phyloP scores from a whole-genome alignment of 1,140 invertebrate species.

The Drosophila santomea region DNA sequence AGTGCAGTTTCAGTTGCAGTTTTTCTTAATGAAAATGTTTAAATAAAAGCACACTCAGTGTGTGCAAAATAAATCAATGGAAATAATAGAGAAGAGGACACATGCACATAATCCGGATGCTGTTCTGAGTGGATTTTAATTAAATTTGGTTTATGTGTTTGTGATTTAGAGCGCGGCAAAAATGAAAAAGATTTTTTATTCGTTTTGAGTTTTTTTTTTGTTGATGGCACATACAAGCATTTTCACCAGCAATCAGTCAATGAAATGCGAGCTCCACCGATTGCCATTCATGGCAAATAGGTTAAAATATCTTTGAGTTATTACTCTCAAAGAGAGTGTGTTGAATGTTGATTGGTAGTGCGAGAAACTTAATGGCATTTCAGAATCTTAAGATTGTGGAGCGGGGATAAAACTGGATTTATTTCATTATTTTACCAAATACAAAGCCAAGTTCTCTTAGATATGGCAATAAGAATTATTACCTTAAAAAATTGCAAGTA shows the following conservation, averaged over 20 bases:
- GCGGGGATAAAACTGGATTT: not conserved
- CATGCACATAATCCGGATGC: conserved; percentile 43
- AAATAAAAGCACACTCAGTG: conserved; percentile 29
- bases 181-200: conserved; percentile 32
- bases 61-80: conserved; percentile 41
- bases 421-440: not conserved
- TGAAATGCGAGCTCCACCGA: conserved; percentile 63
- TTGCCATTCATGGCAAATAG: conserved; percentile 69
- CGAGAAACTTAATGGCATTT: conserved; percentile 27
- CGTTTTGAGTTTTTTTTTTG: conserved; percentile 2
- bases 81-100: conserved; percentile 35
- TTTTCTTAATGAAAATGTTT: conserved; percentile 57
- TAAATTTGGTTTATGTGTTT: conserved; percentile 64
- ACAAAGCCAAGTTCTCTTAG: not conserved
- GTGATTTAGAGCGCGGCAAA: conserved; percentile 75
- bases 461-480: conserved; percentile 1
- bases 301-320: conserved; percentile 59
- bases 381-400: conserved; percentile 16
- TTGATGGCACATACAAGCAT: conserved; percentile 50
- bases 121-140: conserved; percentile 68
- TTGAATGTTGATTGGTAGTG: conserved; percentile 33
- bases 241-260: conserved; percentile 65
- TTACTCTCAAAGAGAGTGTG: conserved; percentile 19
- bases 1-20: conserved; percentile 36
- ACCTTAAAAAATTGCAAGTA: too few species aligned